Percentiles rank a stretch among this genome's conserved stretches.
Conservation (phyloP, 2,888 invertebrate genomes). For the Aphodius sticticus region DNA sequence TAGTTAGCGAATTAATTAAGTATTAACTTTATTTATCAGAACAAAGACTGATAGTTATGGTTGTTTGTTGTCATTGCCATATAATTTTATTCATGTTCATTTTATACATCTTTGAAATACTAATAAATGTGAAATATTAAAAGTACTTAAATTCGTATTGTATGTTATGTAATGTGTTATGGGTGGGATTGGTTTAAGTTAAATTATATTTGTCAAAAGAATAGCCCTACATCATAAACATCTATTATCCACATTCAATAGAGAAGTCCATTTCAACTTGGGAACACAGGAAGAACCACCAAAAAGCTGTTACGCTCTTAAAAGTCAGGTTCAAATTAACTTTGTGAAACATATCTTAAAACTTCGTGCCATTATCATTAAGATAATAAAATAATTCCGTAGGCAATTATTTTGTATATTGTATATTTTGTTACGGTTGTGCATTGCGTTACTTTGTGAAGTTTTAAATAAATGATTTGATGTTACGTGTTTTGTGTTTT, state of each 20-base stretch:
- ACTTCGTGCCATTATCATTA: not conserved
- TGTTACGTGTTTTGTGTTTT: no score
- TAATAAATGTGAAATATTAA: not conserved
- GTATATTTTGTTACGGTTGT: not conserved
- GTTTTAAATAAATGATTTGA: not conserved
- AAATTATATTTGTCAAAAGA: no score
- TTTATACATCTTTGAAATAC: not conserved
- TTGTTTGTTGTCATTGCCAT: not conserved
- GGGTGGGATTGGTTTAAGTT: no score
- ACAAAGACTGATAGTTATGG: not conserved
- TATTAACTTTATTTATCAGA: not conserved
- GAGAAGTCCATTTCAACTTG: no score
- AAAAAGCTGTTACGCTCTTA: no score
- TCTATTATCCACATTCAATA: no score
- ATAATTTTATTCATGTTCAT: not conserved
- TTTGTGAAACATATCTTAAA: not conserved
- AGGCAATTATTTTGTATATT: not conserved
- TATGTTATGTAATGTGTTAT: not conserved
- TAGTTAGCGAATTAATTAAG: not conserved
- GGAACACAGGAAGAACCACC: no score
- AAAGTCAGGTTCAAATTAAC: not conserved
- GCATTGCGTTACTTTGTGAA: not conserved
- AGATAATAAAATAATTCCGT: not conserved
- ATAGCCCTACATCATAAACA: no score
- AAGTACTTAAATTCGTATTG: not conserved